A percentile compares a stretch with the other conserved stretches of the same genome.
Conservation (phyloP, 2,113 vertebrate species). For the Irena cyanogastra region DNA sequence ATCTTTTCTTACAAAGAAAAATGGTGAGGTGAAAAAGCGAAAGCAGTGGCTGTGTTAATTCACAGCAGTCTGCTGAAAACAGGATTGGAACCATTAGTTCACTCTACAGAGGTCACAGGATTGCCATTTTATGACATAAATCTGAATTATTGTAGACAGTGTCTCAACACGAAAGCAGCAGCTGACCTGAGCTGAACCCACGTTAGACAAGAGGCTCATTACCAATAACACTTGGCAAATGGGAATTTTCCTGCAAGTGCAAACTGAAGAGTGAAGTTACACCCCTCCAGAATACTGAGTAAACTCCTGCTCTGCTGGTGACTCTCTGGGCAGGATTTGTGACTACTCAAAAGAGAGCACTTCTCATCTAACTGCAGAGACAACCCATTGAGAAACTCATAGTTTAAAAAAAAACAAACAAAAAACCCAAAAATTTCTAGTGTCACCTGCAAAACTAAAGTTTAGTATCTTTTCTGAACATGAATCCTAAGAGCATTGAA, state of each 20-base stretch:
- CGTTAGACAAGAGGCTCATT: not conserved
- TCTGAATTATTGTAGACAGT: slow-evolving; percentile 17
- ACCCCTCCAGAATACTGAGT: not conserved
- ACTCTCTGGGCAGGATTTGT: not conserved
- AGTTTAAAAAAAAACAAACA: too few species aligned
- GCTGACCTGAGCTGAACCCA: slow-evolving; percentile 34
- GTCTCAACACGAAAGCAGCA: not conserved
- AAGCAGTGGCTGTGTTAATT: not conserved
- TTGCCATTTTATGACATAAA: not conserved
- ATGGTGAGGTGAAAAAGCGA: not conserved
- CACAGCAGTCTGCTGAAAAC: not conserved
- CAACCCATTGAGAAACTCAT: not conserved
- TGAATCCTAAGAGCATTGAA: not conserved
- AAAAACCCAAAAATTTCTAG: not conserved
- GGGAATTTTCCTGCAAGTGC: not conserved
- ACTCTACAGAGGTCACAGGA: not conserved
- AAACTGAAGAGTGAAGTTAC: not conserved
- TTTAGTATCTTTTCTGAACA: not conserved
- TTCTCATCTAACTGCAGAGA: not conserved
- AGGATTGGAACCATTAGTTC: not conserved
- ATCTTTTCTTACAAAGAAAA: not conserved
- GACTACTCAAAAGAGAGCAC: not conserved
- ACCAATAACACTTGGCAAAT: not conserved
- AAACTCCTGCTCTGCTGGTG: not conserved
- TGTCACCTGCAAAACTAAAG: not conserved